These are phyloP conservation scores for Cataglyphis albicans DNA, from an alignment of 2,888 invertebrate species.

Conservation along the genomic window DNA sequence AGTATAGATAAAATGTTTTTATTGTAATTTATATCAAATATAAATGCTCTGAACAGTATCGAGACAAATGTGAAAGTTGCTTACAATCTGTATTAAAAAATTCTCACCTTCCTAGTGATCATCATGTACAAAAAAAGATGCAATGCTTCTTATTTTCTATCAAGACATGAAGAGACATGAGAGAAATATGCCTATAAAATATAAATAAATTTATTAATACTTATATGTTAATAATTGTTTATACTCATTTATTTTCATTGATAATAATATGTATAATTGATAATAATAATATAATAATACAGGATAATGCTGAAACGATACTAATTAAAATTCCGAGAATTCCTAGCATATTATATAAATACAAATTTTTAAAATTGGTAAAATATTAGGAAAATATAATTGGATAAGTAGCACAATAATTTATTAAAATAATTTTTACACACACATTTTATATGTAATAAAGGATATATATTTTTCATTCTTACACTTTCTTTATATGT, in stretches of 20 bases:
- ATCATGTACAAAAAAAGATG: neutral
- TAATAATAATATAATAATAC: neutral
- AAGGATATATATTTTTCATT: neutral
- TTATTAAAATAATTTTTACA: neutral
- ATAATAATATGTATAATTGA: neutral
- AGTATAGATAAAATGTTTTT: conserved; percentile 1
- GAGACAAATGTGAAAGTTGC: neutral
- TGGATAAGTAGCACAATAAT: neutral
- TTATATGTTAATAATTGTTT: neutral
- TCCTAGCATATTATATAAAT: neutral
- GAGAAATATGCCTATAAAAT: neutral
- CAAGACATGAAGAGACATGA: neutral
- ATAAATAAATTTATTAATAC: neutral
- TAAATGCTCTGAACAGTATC: neutral
- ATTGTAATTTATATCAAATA: conserved; percentile 7
- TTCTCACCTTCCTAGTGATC: neutral
- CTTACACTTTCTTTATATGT: neutral
- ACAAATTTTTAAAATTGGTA: neutral
- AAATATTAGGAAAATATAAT: conserved; percentile 3
- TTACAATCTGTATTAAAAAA: neutral
- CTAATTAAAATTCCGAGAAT: neutral
- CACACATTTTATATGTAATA: neutral
- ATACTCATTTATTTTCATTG: neutral
- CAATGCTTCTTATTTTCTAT: neutral
- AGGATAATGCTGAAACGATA: neutral